phyloP scores from a whole-genome alignment of 2,113 vertebrate genomes.

The Etheostoma spectabile region DNA sequence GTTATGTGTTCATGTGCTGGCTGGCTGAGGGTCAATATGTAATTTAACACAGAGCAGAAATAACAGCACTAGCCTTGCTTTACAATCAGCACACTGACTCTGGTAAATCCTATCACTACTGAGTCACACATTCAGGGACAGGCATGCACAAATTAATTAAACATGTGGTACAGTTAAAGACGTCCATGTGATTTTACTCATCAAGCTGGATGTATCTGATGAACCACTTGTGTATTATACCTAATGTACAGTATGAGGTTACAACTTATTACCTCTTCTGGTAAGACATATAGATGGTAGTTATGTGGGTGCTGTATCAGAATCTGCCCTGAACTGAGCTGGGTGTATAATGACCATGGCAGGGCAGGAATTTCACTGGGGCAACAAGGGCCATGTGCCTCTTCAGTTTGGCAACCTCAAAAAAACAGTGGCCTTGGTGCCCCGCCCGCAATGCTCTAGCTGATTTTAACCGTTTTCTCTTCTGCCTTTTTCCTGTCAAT shows the following conservation, averaged over 20 bases:
- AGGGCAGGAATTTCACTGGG: too few relatives aligned
- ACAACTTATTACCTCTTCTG: constrained; percentile 52
- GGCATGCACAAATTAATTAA: constrained; percentile 20
- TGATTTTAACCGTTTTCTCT: too few relatives aligned
- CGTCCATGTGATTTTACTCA: constrained; percentile 14
- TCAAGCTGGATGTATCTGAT: constrained; percentile 1
- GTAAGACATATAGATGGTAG: constrained; percentile 31
- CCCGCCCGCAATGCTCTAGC: too few relatives aligned
- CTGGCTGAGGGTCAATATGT: constrained; percentile 69
- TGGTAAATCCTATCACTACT: constrained; percentile 33
- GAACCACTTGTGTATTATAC: neutral
- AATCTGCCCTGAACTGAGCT: neutral
- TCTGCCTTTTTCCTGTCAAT: too few relatives aligned
- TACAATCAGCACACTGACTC: constrained; percentile 40
- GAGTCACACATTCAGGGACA: constrained; percentile 32
- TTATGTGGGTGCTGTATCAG: neutral
- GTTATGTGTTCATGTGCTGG: constrained; percentile 25
- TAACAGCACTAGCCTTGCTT: constrained; percentile 53
- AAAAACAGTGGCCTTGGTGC: too few relatives aligned
- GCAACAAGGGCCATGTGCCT: too few relatives aligned
- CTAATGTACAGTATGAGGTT: neutral
- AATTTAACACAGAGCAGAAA: constrained; percentile 70
- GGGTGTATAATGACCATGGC: neutral
- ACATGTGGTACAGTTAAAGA: constrained; percentile 26
- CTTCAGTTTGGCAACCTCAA: too few relatives aligned